phyloP scores from a whole-genome alignment of 2,888 invertebrate genomes.

The Eilema caniola region DNA sequence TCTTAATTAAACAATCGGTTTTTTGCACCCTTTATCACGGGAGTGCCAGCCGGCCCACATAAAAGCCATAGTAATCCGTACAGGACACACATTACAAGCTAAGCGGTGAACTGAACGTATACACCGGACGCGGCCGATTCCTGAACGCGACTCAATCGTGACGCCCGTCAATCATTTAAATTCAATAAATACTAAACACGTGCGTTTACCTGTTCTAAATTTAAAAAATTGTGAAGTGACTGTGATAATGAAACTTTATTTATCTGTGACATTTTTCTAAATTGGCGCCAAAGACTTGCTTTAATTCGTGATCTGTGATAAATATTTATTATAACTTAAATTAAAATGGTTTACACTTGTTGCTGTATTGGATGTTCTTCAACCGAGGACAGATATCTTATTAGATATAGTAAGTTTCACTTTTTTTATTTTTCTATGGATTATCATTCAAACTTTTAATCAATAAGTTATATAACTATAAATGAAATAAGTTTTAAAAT shows the following conservation, averaged over 20 bases:
- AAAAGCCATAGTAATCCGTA: slow-evolving; percentile 83
- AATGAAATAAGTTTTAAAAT: background rate
- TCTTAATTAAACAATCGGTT: slow-evolving; percentile 81
- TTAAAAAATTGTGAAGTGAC: slow-evolving; percentile 61
- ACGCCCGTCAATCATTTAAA: slow-evolving; percentile 43
- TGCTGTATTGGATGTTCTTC: slow-evolving; percentile 70
- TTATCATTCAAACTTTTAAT: background rate
- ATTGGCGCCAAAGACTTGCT: slow-evolving; percentile 63
- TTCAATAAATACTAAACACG: slow-evolving; percentile 45
- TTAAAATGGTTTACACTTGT: slow-evolving; percentile 65
- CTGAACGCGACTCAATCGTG: slow-evolving; percentile 61
- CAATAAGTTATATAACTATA: background rate
- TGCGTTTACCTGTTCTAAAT: slow-evolving; percentile 53
- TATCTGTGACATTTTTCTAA: slow-evolving; percentile 30
- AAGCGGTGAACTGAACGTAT: slow-evolving; percentile 80
- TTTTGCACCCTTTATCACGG: slow-evolving; percentile 85
- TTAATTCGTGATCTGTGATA: slow-evolving; percentile 74
- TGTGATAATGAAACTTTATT: slow-evolving; percentile 50
- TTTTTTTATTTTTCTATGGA: background rate
- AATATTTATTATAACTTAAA: slow-evolving; percentile 46
- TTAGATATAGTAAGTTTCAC: slow-evolving; percentile 66
- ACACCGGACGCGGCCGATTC: slow-evolving; percentile 66
- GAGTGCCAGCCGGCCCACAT: slow-evolving; percentile 78
- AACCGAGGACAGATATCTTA: slow-evolving; percentile 58
- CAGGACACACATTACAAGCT: slow-evolving; percentile 84